Evolutionary conservation across 2,888 invertebrate genomes (phyloP).

Genomic region (Tinea semifulvella): DNA sequence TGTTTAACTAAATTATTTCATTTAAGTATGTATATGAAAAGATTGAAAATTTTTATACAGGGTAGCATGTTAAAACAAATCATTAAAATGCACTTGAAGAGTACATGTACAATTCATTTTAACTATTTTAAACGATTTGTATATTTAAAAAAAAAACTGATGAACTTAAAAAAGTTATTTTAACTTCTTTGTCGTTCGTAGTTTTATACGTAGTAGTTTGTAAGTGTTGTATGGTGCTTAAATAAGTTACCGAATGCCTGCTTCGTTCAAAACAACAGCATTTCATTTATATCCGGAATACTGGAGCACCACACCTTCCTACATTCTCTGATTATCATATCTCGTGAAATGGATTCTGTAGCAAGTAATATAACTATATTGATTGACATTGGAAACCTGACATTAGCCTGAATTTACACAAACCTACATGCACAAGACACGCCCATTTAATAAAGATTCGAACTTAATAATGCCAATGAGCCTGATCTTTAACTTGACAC

Average conservation of each 20-base stretch:
- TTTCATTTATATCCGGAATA: slow-evolving; percentile 2
- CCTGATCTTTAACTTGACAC: neutral
- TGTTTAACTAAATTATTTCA: too few species aligned
- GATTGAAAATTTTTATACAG: too few species aligned
- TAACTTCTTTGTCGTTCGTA: too few species aligned
- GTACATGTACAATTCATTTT: too few species aligned
- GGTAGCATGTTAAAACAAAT: too few species aligned
- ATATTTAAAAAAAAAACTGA: neutral
- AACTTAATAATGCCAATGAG: neutral
- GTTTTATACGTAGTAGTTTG: too few species aligned
- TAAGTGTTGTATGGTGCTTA: too few species aligned
- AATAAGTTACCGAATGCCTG: too few species aligned
- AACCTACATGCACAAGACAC: neutral
- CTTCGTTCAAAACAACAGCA: too few species aligned
- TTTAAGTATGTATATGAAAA: too few species aligned
- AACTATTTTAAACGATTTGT: too few species aligned
- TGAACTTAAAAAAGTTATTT: neutral
- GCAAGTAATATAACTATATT: neutral
- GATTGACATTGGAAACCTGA: slow-evolving; percentile 6
- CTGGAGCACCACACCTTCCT: neutral
- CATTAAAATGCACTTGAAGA: too few species aligned
- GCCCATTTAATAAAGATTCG: neutral
- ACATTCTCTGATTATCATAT: slow-evolving; percentile 2
- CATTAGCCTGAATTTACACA: neutral
- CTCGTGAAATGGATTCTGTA: neutral